Evolutionary conservation across 2,888 invertebrate genomes (phyloP), one percentile per base, ranked within the genome.

Genomic region (Drosophila phalerata): DNA sequence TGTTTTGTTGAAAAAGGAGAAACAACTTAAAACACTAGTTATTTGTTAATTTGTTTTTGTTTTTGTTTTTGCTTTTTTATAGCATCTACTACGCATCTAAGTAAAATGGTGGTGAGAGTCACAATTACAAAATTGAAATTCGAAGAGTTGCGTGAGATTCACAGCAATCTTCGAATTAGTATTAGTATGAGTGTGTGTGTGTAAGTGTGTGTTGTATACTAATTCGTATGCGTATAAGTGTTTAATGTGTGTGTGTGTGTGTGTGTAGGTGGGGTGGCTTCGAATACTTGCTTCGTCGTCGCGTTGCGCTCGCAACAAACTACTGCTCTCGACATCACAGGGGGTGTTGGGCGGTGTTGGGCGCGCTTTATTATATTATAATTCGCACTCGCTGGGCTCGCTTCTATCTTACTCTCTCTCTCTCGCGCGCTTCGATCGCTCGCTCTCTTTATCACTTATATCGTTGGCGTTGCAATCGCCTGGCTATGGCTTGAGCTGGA

Each of bases 191-290:
- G 77, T 79, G 70, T 75, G 38, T 70, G 49, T 77, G 37, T 69
- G 19, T 62, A 22, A 57, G 22, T 79, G 55, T 75, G 40, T 70
- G 48, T 65, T 55, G 69, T 61, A 70, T 70, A 69, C 69, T 69
- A 48, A 65, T 64, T 25, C 52, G 43, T 69, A 22, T 72, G 32
- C 61, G 53, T 78, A 49, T 81, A 32, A 73, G 51, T 79, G 55
- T 79, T 51, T 42, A 69, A 17, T 68, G 37, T 66, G 47, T 83
- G 67, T 81, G 38, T 71, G 56, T 85, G 66, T 81, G 42, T 72
- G 57, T 84, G 86, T 88, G 88, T 88, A 86, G 88, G 86, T 86
- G 86, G 86, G 86, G 88, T 88, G 86, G 88, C 88, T 86, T 86
- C 86, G 87, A 88, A 86, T 86, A 86, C 86, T 88, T 88, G 87